A percentile compares a stretch with the other conserved stretches of the same genome.
Conservation (phyloP, 2,888 invertebrate genomes). For the Anorthoa munda region DNA sequence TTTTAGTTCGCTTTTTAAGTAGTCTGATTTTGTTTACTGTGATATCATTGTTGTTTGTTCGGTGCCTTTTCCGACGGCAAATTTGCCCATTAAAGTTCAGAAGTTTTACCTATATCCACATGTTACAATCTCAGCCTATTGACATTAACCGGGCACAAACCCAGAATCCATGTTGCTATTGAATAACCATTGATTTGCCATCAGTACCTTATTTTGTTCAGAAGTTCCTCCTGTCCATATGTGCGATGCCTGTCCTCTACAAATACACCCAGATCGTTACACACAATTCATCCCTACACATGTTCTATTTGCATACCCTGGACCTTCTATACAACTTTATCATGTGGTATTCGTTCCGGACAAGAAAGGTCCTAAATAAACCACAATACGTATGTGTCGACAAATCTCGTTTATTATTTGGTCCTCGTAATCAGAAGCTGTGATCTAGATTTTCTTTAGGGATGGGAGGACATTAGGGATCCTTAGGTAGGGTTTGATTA, state of each 20-base stretch:
- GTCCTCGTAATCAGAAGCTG: conserved; percentile 41
- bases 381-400: conserved; percentile 42
- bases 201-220: background rate
- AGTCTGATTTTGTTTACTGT: too few species aligned
- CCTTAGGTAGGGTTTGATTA: background rate
- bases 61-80: too few species aligned
- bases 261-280: conserved; percentile 40
- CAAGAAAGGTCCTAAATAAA: conserved; percentile 44
- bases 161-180: too few species aligned
- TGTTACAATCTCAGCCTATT: too few species aligned
- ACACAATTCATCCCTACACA: conserved; percentile 24
- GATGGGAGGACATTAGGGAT: conserved; percentile 6
- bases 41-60: too few species aligned
- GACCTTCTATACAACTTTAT: conserved; percentile 36
- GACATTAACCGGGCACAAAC: too few species aligned
- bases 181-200: background rate
- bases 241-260: conserved; percentile 26
- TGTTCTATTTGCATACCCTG: conserved; percentile 38
- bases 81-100: too few species aligned
- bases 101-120: too few species aligned
- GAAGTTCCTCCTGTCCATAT: background rate
- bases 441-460: conserved; percentile 50
- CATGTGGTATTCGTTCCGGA: conserved; percentile 25
- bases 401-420: conserved; percentile 46
- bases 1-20: too few species aligned